Evolutionary conservation across 2,113 vertebrate genomes (phyloP).

Genomic region (Heliornis fulica): DNA sequence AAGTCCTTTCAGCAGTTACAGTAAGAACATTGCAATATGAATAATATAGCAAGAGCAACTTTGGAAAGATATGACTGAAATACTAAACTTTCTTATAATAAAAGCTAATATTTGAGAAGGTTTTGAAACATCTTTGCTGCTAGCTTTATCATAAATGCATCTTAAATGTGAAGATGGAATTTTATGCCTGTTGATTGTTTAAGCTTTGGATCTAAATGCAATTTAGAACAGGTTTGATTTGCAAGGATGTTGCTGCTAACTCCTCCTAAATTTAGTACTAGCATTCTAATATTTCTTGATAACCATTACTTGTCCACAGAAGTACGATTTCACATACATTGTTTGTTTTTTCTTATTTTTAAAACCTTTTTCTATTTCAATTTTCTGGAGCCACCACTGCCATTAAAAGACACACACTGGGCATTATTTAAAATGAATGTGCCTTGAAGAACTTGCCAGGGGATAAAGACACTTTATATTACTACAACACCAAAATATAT

Average conservation of each 20-base stretch:
- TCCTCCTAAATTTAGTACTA: background rate
- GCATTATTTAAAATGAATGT: background rate
- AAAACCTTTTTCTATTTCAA: background rate
- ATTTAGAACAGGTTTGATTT: background rate
- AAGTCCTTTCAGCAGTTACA: background rate
- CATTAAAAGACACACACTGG: background rate
- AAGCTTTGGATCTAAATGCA: background rate
- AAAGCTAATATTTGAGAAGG: background rate
- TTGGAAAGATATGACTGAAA: background rate
- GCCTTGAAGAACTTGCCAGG: background rate
- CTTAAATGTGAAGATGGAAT: background rate
- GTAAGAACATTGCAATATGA: background rate
- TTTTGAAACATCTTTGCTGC: background rate
- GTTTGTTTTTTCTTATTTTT: background rate
- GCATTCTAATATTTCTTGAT: background rate
- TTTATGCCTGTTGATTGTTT: background rate
- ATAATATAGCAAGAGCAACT: background rate
- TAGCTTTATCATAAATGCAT: background rate
- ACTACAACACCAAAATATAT: background rate
- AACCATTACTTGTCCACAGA: background rate
- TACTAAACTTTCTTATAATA: background rate
- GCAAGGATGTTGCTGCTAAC: background rate
- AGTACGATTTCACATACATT: background rate
- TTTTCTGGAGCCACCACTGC: background rate
- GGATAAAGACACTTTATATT: background rate